Conservation (phyloP, 2,797 vertebrate species). For the Macrochelys suwanniensis region DNA sequence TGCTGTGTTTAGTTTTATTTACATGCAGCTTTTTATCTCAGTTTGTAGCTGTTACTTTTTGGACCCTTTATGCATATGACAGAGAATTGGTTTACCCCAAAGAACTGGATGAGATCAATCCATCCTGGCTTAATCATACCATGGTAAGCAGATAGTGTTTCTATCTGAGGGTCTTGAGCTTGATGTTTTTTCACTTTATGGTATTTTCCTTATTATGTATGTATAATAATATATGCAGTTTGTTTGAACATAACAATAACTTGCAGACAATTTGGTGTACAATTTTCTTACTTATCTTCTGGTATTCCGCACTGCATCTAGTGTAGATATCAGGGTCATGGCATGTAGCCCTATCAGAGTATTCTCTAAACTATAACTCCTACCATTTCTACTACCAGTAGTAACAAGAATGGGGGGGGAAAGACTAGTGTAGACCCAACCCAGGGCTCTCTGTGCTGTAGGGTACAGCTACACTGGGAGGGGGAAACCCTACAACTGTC, state of each 20-base stretch:
- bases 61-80: slow-evolving; percentile 72
- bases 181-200: background rate
- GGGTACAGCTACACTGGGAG: background rate
- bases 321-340: background rate
- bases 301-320: background rate
- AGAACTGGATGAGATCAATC: slow-evolving; percentile 67
- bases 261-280: slow-evolving; percentile 18
- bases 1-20: background rate
- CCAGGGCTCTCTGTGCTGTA: background rate
- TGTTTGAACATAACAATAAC: slow-evolving; percentile 43
- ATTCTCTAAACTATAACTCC: background rate
- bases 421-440: background rate
- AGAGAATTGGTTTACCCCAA: slow-evolving; percentile 76
- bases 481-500: background rate
- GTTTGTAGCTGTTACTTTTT: slow-evolving; percentile 82
- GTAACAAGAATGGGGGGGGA: background rate
- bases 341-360: background rate
- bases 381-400: background rate
- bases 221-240: background rate
- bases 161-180: background rate
- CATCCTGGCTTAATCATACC: slow-evolving; percentile 75
- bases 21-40: slow-evolving; percentile 19
- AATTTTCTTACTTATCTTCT: slow-evolving; percentile 20
- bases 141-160: slow-evolving; percentile 58
- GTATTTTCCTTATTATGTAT: background rate